These are phyloP conservation scores for Tortricodes alternella DNA, from an alignment of 2,888 invertebrate species.

Conservation along the genomic window DNA sequence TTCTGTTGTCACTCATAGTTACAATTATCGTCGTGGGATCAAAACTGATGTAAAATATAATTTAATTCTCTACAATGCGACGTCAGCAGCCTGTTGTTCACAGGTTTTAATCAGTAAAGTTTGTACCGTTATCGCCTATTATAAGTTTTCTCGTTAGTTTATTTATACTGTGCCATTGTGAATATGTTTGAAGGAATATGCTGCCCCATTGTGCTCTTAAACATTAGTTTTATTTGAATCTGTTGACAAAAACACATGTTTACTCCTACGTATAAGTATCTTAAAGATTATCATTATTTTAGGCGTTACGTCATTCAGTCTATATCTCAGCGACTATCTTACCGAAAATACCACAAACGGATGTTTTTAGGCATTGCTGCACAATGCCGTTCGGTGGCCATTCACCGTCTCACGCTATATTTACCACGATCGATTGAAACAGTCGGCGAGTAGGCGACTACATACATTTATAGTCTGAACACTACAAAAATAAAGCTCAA, in stretches of 20 bases:
- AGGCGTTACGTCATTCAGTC: too few species aligned
- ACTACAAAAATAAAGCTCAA: neutral
- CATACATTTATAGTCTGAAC: neutral
- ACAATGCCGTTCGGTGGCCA: constrained; percentile 37
- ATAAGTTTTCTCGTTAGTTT: constrained; percentile 23
- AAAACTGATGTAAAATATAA: constrained; percentile 12
- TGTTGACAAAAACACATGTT: too few species aligned
- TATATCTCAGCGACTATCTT: too few species aligned
- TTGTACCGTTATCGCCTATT: constrained; percentile 16
- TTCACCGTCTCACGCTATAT: constrained; percentile 48
- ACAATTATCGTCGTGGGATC: constrained; percentile 22
- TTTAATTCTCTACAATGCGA: neutral
- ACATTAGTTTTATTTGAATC: too few species aligned
- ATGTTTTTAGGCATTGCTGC: neutral
- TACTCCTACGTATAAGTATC: too few species aligned
- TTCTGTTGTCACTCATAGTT: constrained; percentile 7
- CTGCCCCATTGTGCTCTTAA: too few species aligned
- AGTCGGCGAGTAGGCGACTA: constrained; percentile 16
- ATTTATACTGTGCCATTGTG: neutral
- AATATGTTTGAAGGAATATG: neutral
- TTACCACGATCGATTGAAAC: constrained; percentile 50
- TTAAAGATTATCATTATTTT: too few species aligned
- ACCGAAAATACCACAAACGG: too few species aligned
- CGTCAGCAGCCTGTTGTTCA: neutral
- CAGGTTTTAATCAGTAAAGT: constrained; percentile 6